Conservation (phyloP, 2,797 vertebrate species). For the Phoxinus dragarum region DNA sequence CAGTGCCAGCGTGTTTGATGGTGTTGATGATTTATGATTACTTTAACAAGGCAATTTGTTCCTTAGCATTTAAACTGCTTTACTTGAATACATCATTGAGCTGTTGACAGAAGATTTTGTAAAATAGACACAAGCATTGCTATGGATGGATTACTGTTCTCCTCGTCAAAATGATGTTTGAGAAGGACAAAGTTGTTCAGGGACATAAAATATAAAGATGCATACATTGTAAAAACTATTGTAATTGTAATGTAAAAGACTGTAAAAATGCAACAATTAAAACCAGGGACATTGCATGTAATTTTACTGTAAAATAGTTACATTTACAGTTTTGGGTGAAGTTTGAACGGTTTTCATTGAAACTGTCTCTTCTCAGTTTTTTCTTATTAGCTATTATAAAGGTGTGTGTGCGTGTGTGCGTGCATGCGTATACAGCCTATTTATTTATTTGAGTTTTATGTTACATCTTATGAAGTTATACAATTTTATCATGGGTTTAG, state of each 20-base stretch:
- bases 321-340: too few relatives aligned
- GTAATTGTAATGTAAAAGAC: neutral
- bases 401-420: too few relatives aligned
- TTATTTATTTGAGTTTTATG: too few relatives aligned
- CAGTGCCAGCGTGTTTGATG: slow-evolving; percentile 3
- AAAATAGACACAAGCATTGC: neutral
- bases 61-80: too few relatives aligned
- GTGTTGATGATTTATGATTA: slow-evolving; percentile 47
- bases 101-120: slow-evolving; percentile 10
- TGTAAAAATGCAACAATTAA: neutral
- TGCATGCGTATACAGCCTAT: too few relatives aligned
- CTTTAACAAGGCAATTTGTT: slow-evolving; percentile 44
- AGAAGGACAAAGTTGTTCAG: neutral
- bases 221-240: neutral
- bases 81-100: slow-evolving; percentile 6
- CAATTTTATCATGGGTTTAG: too few relatives aligned
- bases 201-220: neutral
- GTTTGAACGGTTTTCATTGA: too few relatives aligned
- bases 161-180: neutral
- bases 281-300: neutral
- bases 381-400: too few relatives aligned
- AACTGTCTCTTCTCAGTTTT: too few relatives aligned
- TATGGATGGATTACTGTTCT: neutral
- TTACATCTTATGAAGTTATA: neutral
- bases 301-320: neutral